Percentiles rank a stretch among this genome's conserved stretches.
phyloP scores from a whole-genome alignment of 2,113 vertebrate species.

The Aleadryas rufinucha region DNA sequence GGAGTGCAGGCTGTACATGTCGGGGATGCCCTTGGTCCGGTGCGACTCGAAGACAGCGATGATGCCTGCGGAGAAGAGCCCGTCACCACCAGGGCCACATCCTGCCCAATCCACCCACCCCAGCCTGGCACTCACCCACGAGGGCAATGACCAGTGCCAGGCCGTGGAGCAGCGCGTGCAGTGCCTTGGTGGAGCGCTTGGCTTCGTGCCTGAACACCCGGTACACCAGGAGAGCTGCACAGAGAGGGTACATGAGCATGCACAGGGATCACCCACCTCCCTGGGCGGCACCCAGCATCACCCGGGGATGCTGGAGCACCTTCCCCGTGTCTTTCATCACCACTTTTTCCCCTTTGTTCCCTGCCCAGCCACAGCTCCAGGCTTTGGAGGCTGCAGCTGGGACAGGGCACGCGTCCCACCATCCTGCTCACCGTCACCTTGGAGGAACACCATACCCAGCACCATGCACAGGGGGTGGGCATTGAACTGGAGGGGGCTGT shows the following conservation, averaged over 20 bases:
- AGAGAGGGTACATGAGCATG: background rate
- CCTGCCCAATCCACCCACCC: rapidly evolving
- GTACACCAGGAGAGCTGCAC: slow-evolving; percentile 87
- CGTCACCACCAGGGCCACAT: rapidly evolving
- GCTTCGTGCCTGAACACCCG: slow-evolving; percentile 86
- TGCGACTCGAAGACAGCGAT: slow-evolving; percentile 87
- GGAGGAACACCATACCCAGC: slow-evolving; percentile 89
- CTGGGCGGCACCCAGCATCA: background rate
- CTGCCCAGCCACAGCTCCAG: rapidly evolving
- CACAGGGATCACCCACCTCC: background rate
- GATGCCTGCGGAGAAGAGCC: slow-evolving; percentile 54
- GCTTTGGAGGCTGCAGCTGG: background rate
- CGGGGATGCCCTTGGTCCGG: slow-evolving; percentile 57
- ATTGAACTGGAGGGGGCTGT: slow-evolving; percentile 84
- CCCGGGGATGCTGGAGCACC: background rate
- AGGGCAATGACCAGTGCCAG: slow-evolving; percentile 79
- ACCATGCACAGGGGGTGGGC: slow-evolving; percentile 94
- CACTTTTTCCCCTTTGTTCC: rapidly evolving
- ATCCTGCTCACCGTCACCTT: slow-evolving; percentile 86
- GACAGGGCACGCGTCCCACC: rapidly evolving
- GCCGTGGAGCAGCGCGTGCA: slow-evolving; percentile 84
- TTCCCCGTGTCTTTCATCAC: background rate
- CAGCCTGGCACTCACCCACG: slow-evolving; percentile 56
- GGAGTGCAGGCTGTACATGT: slow-evolving; percentile 93
- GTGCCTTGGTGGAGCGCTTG: slow-evolving; percentile 80